These are phyloP conservation scores for Lypha dubia DNA, from an alignment of 2,888 invertebrate species.

Conservation along the genomic window DNA sequence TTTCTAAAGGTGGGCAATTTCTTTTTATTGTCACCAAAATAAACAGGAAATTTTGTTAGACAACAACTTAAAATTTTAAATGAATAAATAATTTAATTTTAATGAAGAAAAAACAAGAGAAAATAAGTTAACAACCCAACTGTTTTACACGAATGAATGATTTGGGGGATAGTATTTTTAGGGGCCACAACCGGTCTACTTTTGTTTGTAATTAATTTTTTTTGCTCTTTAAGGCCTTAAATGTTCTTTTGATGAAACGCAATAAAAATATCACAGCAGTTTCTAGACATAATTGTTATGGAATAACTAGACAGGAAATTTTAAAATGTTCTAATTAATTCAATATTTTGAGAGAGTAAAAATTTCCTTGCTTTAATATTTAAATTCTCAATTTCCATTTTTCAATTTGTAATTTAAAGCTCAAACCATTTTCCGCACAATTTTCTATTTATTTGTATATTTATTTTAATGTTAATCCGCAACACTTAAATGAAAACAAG, in stretches of 20 bases:
- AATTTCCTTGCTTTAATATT: neutral
- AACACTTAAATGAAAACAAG: conserved; percentile 26
- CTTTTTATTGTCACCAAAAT: neutral
- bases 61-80: neutral
- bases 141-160: too few relatives aligned
- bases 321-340: too few relatives aligned
- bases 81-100: neutral
- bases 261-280: too few relatives aligned
- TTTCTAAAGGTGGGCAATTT: neutral
- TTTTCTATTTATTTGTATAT: conserved; percentile 21
- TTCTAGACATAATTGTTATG: neutral
- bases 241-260: too few relatives aligned
- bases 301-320: too few relatives aligned
- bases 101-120: neutral
- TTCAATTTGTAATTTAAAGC: neutral
- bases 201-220: too few relatives aligned
- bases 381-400: neutral
- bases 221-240: too few relatives aligned
- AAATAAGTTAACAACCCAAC: neutral
- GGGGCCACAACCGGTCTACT: too few relatives aligned
- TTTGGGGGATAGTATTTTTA: too few relatives aligned
- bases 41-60: neutral
- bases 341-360: too few relatives aligned
- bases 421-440: neutral
- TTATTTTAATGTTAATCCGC: conserved; percentile 21